Base-by-base conservation (phyloP, 2,888 invertebrate species). In the Xanthia icteritia region DNA sequence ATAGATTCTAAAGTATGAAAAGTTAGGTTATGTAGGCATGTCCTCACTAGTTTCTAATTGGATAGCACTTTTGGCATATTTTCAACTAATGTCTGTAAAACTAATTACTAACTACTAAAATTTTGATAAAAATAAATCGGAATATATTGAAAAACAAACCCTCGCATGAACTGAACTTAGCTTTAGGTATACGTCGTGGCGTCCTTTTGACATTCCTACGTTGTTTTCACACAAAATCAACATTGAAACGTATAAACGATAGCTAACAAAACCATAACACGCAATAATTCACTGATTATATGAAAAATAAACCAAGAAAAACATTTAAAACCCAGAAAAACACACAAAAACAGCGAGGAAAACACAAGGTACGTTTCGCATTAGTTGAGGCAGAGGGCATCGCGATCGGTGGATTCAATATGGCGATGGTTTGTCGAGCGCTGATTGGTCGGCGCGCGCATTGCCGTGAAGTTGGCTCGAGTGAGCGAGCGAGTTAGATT, bases 401-500 rank as follows among this genome's bases (percentile, higher is more conserved):
- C 89, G 88, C 90, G 79, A 90, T 93, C 92, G 93, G 89, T 84
- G 89, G 88, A 91, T 94, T 93, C 96, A 97, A 97, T 95, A 97
- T 97, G 97, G 97, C 97, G 96, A 95, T 95, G 93, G 88, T 82
- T 90, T 86, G 89, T 89, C 85, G 91, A 88, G 86, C 91, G 88
- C 83, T 91, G 89, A 96, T 96, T 96, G 96, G 96, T 82, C 90
- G 88, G 73, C 83, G 87, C 87, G 84, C 89, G 91, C 91, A 93
- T 87, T 90, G 93, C 81, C 85, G 87, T 95, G 96, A 96, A 96
- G 96, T 96, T 96, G 92, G 93, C 88, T 92, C 89, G 90, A 86
- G 86, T 91, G 94, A 91, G 93, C 87, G 96, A 96, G 95, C 93
- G 96, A 94, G 96, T 92, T 89, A 92, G 95, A 95, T 95, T 96